Evolutionary conservation across 2,113 vertebrate genomes (phyloP).

Genomic region (Ramphastos sulfuratus): DNA sequence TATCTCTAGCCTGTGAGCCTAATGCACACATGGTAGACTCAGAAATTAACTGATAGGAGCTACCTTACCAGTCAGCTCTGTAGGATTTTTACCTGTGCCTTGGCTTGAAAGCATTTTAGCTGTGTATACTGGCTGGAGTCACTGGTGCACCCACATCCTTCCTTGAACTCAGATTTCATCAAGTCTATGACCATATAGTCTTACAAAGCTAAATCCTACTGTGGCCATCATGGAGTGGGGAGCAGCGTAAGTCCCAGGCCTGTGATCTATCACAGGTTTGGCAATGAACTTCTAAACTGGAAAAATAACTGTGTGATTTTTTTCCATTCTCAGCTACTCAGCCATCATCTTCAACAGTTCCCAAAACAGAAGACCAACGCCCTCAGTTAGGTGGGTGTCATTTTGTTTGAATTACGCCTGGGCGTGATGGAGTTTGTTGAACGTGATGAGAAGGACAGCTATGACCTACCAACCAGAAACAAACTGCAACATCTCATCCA

Average conservation of each 20-base stretch:
- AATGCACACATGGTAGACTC: neutral
- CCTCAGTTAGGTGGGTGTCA: slow-evolving; percentile 83
- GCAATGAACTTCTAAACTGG: neutral
- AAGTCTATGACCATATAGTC: neutral
- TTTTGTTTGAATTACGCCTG: neutral
- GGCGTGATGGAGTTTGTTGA: neutral
- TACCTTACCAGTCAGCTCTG: neutral
- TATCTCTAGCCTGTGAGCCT: neutral
- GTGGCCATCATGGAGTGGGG: neutral
- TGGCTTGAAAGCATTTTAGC: neutral
- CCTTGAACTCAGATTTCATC: neutral
- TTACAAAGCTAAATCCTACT: neutral
- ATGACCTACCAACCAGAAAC: neutral
- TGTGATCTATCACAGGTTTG: neutral
- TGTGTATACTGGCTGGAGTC: neutral
- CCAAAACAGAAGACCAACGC: slow-evolving; percentile 89
- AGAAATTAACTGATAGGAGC: neutral
- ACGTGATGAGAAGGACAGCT: neutral
- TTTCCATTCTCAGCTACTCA: slow-evolving; percentile 78
- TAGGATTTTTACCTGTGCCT: neutral
- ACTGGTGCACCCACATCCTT: neutral
- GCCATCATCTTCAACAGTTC: slow-evolving; percentile 81
- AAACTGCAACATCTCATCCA: neutral
- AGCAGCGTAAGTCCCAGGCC: neutral
- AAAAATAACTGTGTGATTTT: neutral